A percentile compares a stretch with the other conserved stretches of the same genome.
Conservation (phyloP, 2,888 invertebrate species). For the Tanypteryx hageni region DNA sequence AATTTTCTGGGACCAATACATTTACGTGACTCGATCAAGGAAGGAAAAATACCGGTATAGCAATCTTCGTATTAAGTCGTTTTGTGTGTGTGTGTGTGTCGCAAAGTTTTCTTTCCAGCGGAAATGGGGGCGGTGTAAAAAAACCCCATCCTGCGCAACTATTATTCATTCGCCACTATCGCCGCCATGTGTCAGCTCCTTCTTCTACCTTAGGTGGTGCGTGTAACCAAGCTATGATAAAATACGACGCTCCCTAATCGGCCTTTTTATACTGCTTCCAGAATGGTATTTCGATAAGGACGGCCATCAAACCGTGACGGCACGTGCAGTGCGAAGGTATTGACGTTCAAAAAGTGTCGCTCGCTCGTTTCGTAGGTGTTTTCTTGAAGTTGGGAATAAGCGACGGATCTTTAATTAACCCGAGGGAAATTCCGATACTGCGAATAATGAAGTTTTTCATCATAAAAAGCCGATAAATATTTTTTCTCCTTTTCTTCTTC, state of each 20-base stretch:
- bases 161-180: conserved; percentile 42
- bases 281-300: conserved; percentile 46
- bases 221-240: conserved; percentile 51
- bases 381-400: too few relatives aligned
- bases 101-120: conserved; percentile 12
- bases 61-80: conserved; percentile 23
- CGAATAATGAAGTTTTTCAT: too few relatives aligned
- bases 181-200: conserved; percentile 30
- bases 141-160: conserved; percentile 1
- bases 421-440: too few relatives aligned
- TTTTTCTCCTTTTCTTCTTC: too few relatives aligned
- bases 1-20: too few relatives aligned
- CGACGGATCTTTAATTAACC: too few relatives aligned
- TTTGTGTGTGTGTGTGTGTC: conserved; percentile 1
- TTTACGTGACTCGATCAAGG: too few relatives aligned
- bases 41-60: background rate
- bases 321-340: conserved; percentile 20
- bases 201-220: conserved; percentile 29
- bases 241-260: background rate
- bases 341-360: background rate
- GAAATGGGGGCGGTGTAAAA: conserved; percentile 25
- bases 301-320: conserved; percentile 28
- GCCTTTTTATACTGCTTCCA: conserved; percentile 22
- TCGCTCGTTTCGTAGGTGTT: background rate
- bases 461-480: too few relatives aligned